phyloP scores from a whole-genome alignment of 2,888 invertebrate species.

The Cerceris ruficornis region DNA sequence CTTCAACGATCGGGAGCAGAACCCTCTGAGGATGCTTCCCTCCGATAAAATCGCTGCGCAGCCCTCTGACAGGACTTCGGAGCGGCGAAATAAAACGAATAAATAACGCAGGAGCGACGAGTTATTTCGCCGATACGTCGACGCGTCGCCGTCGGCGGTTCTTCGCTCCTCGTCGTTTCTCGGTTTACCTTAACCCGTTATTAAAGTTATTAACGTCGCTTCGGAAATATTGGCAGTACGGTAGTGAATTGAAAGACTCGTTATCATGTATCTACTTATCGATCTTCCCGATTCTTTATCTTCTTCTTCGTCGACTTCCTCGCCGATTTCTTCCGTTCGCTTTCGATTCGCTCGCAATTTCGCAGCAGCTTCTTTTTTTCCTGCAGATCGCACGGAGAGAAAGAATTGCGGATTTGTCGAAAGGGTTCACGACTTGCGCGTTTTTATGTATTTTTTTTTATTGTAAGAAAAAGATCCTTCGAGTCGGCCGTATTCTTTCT shows the following conservation, averaged over 20 bases:
- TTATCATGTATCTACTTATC: conserved; percentile 45
- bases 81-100: conserved; percentile 42
- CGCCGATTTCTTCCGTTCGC: conserved; percentile 1
- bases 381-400: background rate
- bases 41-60: conserved; percentile 1
- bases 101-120: conserved; percentile 16
- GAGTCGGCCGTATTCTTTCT: background rate
- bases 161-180: conserved; percentile 25
- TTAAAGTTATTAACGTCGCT: conserved; percentile 63
- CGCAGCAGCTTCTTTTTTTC: background rate
- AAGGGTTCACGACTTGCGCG: background rate
- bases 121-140: too few species aligned
- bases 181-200: conserved; percentile 40
- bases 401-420: background rate
- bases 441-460: background rate
- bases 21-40: background rate
- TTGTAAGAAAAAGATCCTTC: too few species aligned
- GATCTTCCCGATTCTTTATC: conserved; percentile 28
- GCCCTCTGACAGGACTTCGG: conserved; percentile 24
- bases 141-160: background rate
- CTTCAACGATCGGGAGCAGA: background rate
- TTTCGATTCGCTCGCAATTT: background rate
- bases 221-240: conserved; percentile 77
- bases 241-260: conserved; percentile 77
- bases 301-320: background rate